These are phyloP conservation scores for Ifrita kowaldi DNA, from an alignment of 2,113 vertebrate genomes.

Conservation along the genomic window DNA sequence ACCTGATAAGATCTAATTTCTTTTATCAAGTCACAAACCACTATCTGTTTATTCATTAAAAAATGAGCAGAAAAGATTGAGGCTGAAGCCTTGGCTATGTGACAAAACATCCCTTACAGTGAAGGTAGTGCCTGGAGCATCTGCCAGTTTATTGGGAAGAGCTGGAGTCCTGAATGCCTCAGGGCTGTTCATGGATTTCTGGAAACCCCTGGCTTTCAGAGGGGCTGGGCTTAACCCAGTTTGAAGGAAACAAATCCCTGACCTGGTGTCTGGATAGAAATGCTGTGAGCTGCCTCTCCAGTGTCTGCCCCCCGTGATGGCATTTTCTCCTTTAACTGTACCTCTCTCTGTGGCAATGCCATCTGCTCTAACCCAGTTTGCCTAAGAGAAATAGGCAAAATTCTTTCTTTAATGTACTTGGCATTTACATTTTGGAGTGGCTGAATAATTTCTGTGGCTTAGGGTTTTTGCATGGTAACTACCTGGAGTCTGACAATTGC, in stretches of 20 bases:
- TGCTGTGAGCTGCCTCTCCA: fast-evolving
- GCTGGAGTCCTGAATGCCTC: not conserved
- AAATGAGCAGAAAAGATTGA: not conserved
- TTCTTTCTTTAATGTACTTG: not conserved
- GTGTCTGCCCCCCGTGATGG: fast-evolving
- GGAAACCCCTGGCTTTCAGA: not conserved
- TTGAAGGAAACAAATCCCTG: not conserved
- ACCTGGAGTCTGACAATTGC: not conserved
- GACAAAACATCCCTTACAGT: not conserved
- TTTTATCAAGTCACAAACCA: not conserved
- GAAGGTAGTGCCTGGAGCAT: not conserved
- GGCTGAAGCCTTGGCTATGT: not conserved
- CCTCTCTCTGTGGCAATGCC: fast-evolving
- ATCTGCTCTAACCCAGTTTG: not conserved
- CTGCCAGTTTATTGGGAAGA: not conserved
- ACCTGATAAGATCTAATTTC: not conserved
- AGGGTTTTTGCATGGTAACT: not conserved
- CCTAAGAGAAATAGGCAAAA: not conserved
- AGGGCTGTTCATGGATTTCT: not conserved
- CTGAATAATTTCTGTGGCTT: not conserved
- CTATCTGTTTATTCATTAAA: not conserved
- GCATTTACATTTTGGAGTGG: not conserved
- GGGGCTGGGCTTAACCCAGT: not conserved
- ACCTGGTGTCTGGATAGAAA: not conserved
- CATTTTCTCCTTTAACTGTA: not conserved